Conservation (phyloP, 1,140 invertebrate species). For the Drosophila leontia region DNA sequence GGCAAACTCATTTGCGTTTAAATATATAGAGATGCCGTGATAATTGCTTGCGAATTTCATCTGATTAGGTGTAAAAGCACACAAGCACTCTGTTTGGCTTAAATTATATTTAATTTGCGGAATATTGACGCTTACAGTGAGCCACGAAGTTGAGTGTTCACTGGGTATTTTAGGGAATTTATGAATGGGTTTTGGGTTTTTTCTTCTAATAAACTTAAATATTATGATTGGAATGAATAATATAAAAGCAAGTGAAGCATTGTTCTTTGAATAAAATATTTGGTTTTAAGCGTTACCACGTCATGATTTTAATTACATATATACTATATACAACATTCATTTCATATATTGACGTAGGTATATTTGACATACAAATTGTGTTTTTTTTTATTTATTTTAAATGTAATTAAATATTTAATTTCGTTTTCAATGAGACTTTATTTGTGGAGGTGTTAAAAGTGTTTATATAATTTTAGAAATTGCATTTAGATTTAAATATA, state of each 20-base stretch:
- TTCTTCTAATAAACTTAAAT: background rate
- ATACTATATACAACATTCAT: too few species aligned
- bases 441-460: too few species aligned
- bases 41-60: conserved; percentile 48
- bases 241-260: background rate
- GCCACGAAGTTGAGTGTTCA: background rate
- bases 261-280: background rate
- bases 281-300: background rate
- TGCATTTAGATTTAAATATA: background rate
- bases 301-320: too few species aligned
- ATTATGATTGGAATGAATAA: background rate
- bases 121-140: conserved; percentile 4
- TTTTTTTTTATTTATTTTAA: too few species aligned
- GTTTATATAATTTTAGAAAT: too few species aligned
- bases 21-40: conserved; percentile 26
- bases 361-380: too few species aligned
- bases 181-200: background rate
- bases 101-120: conserved; percentile 31
- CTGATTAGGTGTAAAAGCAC: conserved; percentile 43
- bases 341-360: too few species aligned
- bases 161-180: background rate
- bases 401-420: too few species aligned
- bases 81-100: conserved; percentile 24
- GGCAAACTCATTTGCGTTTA: conserved; percentile 23
- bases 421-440: too few species aligned